These are phyloP conservation scores for Maccullochella peelii DNA, from an alignment of 2,113 vertebrate genomes.

Conservation along the genomic window DNA sequence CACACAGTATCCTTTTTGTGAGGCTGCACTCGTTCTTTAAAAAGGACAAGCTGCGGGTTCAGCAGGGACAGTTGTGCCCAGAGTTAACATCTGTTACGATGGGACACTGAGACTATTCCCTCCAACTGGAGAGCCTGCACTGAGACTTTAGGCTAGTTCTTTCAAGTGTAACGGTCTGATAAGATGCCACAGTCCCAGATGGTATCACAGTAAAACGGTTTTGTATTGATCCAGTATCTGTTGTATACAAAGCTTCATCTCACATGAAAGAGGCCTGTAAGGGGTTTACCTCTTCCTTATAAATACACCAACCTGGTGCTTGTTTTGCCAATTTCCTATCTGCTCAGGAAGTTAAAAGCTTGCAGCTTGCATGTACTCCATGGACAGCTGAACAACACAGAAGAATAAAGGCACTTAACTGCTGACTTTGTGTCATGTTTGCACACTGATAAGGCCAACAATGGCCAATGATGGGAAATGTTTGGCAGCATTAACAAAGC, in stretches of 20 bases:
- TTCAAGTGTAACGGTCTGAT: conserved; percentile 57
- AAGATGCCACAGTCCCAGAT: conserved; percentile 39
- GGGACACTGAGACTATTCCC: conserved; percentile 48
- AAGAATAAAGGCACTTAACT: conserved; percentile 41
- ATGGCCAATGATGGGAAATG: conserved; percentile 37
- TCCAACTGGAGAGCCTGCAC: conserved; percentile 17
- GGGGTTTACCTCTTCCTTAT: conserved; percentile 10
- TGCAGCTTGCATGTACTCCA: conserved; percentile 40
- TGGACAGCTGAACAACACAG: conserved; percentile 32
- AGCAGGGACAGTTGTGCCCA: conserved; percentile 51
- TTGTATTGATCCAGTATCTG: conserved; percentile 36
- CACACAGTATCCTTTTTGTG: conserved; percentile 51
- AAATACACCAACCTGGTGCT: conserved; percentile 15
- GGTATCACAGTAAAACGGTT: conserved; percentile 38
- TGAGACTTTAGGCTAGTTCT: conserved; percentile 44
- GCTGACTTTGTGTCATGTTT: conserved; percentile 50
- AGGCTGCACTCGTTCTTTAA: conserved; percentile 55
- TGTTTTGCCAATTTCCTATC: conserved; percentile 47
- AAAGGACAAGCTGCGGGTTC: conserved; percentile 55
- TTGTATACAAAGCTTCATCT: conserved; percentile 38
- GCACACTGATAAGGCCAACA: conserved; percentile 56
- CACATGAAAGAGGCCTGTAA: conserved; percentile 17
- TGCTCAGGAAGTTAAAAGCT: conserved; percentile 30
- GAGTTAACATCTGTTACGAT: conserved; percentile 59
- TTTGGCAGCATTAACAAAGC: conserved; percentile 31